Evolutionary conservation across 2,797 vertebrate species (phyloP).

Genomic region (Gymnoscopelus braueri): DNA sequence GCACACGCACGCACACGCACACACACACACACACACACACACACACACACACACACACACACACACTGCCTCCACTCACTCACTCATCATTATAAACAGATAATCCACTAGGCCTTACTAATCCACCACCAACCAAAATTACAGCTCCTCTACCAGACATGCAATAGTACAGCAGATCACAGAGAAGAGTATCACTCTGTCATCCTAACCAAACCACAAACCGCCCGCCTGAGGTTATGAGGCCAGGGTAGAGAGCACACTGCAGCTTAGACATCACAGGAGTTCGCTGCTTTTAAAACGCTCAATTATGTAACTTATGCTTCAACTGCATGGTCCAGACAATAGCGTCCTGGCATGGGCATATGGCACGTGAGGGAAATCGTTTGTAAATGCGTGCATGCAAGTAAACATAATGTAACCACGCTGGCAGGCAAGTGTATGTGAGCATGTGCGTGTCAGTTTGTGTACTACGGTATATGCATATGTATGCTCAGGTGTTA

Average conservation of each 20-base stretch:
- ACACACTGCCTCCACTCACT: constrained; percentile 18
- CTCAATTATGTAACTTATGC: not conserved
- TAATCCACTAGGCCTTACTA: constrained; percentile 41
- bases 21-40: constrained; percentile 13
- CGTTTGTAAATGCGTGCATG: not conserved
- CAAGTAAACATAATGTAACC: no score
- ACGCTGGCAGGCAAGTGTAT: not conserved
- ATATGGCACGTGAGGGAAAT: not conserved
- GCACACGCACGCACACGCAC: not conserved
- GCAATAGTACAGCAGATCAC: constrained; percentile 62
- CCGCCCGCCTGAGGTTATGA: constrained; percentile 29
- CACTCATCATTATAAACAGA: constrained; percentile 38
- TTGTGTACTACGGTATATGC: constrained; percentile 1
- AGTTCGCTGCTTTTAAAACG: not conserved
- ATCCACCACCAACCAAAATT: constrained; percentile 65
- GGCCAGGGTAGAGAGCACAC: constrained; percentile 3
- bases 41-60: not conserved
- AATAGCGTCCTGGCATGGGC: constrained; percentile 1
- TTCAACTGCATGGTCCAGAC: not conserved
- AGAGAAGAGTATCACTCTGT: constrained; percentile 61
- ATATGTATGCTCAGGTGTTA: constrained; percentile 59
- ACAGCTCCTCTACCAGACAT: constrained; percentile 38
- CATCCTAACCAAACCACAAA: constrained; percentile 67
- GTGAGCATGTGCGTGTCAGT: not conserved
- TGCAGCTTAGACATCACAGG: constrained; percentile 16